Evolutionary conservation across 1,140 invertebrate genomes (phyloP).

Genomic region (Ladona fulva): DNA sequence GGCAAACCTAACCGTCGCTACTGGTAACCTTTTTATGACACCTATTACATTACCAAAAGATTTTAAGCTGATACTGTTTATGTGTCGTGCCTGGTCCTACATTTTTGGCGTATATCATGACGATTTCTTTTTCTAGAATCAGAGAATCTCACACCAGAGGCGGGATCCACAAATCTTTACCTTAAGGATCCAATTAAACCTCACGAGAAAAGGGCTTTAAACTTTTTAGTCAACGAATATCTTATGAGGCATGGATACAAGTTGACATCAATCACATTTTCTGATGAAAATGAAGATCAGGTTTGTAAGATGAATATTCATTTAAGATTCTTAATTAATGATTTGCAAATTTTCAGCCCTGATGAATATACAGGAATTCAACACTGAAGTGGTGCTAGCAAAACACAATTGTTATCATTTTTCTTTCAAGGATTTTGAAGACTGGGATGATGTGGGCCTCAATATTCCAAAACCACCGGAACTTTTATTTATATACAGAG

Average conservation of each 20-base stretch:
- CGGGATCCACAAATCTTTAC: slow-evolving; percentile 32
- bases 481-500: slow-evolving; percentile 66
- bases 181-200: slow-evolving; percentile 58
- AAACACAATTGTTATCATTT: slow-evolving; percentile 12
- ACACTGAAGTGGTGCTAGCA: slow-evolving; percentile 19
- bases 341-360: not conserved
- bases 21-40: slow-evolving; percentile 39
- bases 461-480: slow-evolving; percentile 75
- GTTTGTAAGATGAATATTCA: slow-evolving; percentile 36
- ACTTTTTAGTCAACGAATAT: slow-evolving; percentile 86
- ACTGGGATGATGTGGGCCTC: slow-evolving; percentile 87
- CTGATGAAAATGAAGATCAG: slow-evolving; percentile 85
- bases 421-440: slow-evolving; percentile 70
- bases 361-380: not conserved
- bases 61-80: not conserved
- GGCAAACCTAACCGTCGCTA: slow-evolving; percentile 70
- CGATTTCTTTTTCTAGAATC: slow-evolving; percentile 42
- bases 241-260: slow-evolving; percentile 71
- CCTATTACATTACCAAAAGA: too few species aligned
- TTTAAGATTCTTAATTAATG: not conserved
- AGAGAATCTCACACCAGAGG: slow-evolving; percentile 49
- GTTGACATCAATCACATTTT: slow-evolving; percentile 82
- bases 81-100: not conserved
- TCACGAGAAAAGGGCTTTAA: slow-evolving; percentile 74
- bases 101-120: not conserved